These are phyloP conservation scores for Oeneis ivallda DNA, from an alignment of 2,888 invertebrate genomes.

Conservation along the genomic window DNA sequence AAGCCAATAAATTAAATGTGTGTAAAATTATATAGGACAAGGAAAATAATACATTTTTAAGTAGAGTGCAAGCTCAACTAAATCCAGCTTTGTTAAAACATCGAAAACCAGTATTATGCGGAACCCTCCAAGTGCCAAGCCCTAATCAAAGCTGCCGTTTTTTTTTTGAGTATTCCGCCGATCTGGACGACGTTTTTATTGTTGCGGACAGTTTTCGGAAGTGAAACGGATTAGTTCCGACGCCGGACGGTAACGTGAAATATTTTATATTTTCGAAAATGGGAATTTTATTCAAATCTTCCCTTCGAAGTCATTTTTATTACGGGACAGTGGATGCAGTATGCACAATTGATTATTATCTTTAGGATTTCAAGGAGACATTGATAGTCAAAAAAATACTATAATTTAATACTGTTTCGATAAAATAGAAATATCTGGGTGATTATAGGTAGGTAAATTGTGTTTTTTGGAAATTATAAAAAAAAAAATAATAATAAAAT, in stretches of 20 bases:
- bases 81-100: no score
- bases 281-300: constrained; percentile 37
- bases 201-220: constrained; percentile 62
- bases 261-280: constrained; percentile 37
- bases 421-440: neutral
- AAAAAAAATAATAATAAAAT: no score
- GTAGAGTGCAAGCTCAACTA: no score
- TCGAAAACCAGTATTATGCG: no score
- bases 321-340: constrained; percentile 5
- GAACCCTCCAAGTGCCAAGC: neutral
- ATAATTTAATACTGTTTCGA: neutral
- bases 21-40: no score
- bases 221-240: constrained; percentile 70
- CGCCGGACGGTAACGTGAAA: constrained; percentile 52
- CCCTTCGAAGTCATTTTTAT: constrained; percentile 29
- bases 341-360: constrained; percentile 16
- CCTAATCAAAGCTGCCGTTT: neutral
- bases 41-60: no score
- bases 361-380: constrained; percentile 8
- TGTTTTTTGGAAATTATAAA: no score
- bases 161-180: constrained; percentile 46
- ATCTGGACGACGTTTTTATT: constrained; percentile 61
- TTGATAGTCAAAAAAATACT: neutral
- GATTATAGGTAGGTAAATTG: neutral
- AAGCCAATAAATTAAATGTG: no score